Conservation (phyloP, 1,140 invertebrate genomes). For the Delia radicum region DNA sequence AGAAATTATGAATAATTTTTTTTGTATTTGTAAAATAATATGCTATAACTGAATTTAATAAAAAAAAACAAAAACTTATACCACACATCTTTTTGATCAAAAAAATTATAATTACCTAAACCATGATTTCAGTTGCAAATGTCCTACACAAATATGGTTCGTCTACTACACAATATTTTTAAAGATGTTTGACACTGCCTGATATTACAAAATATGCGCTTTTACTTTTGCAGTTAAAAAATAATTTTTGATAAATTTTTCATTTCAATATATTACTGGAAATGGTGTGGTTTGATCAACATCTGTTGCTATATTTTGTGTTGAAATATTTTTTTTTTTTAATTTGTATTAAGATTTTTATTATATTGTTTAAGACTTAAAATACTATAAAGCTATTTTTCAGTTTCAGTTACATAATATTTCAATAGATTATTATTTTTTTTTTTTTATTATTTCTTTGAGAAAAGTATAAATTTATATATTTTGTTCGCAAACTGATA, state of each 20-base stretch:
- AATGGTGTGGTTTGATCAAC: background rate
- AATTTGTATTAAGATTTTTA: background rate
- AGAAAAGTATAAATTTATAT: background rate
- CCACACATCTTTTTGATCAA: too few relatives aligned
- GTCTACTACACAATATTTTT: background rate
- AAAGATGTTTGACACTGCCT: background rate
- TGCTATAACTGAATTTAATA: too few relatives aligned
- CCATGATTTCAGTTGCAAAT: too few relatives aligned
- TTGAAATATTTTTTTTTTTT: background rate
- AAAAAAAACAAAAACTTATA: too few relatives aligned
- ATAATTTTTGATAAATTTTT: background rate
- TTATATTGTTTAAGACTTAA: slow-evolving; percentile 36
- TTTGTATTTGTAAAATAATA: too few relatives aligned
- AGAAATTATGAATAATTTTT: too few relatives aligned
- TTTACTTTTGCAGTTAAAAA: too few relatives aligned
- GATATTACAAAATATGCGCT: too few relatives aligned
- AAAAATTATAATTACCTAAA: too few relatives aligned
- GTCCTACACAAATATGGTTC: background rate
- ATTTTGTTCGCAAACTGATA: background rate
- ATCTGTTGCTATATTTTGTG: background rate
- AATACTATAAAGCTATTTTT: slow-evolving; percentile 54
- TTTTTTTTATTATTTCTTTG: background rate
- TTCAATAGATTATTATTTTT: slow-evolving; percentile 5
- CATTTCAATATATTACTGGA: background rate
- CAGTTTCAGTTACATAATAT: slow-evolving; percentile 24